phyloP scores from a whole-genome alignment of 2,797 vertebrate species.

The Sebastiscus albofasciatus region DNA sequence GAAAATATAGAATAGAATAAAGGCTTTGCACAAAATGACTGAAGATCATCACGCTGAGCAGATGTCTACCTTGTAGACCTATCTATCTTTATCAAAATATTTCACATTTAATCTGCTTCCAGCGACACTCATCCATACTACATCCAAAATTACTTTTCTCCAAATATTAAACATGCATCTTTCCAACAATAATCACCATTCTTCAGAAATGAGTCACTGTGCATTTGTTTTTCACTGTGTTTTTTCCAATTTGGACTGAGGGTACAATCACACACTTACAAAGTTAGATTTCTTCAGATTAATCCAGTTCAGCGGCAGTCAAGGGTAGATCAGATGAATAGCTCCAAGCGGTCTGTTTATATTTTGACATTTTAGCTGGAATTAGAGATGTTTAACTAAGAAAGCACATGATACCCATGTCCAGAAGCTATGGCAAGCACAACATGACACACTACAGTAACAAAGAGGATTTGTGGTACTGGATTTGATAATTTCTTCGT shows the following conservation, averaged over 20 bases:
- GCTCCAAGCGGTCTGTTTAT: conserved; percentile 37
- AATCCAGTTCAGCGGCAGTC: conserved; percentile 61
- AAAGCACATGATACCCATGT: conserved; percentile 47
- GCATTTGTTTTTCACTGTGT: conserved; percentile 34
- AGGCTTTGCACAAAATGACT: conserved; percentile 49
- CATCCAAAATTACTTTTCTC: conserved; percentile 46
- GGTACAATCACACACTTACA: conserved; percentile 42
- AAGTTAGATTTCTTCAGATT: conserved; percentile 28
- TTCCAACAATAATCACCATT: conserved; percentile 44
- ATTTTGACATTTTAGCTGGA: conserved; percentile 46
- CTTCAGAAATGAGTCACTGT: conserved; percentile 39
- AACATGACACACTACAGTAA: conserved; percentile 55
- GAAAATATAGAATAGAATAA: conserved; percentile 41
- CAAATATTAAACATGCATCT: conserved; percentile 35
- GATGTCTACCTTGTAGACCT: conserved; percentile 30
- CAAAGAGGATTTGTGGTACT: conserved; percentile 45
- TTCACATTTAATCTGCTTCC: conserved; percentile 56
- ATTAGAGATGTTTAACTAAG: conserved; percentile 58
- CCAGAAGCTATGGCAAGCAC: conserved; percentile 61
- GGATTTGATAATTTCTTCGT: conserved; percentile 37
- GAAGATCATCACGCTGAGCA: conserved; percentile 28
- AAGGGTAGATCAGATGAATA: conserved; percentile 49
- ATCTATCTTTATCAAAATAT: conserved; percentile 44
- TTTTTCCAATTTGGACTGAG: conserved; percentile 34
- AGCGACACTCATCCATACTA: conserved; percentile 21